Evolutionary conservation across 2,113 vertebrate genomes (phyloP), one percentile per base, ranked within the genome.

Genomic region (Odontesthes bonariensis): DNA sequence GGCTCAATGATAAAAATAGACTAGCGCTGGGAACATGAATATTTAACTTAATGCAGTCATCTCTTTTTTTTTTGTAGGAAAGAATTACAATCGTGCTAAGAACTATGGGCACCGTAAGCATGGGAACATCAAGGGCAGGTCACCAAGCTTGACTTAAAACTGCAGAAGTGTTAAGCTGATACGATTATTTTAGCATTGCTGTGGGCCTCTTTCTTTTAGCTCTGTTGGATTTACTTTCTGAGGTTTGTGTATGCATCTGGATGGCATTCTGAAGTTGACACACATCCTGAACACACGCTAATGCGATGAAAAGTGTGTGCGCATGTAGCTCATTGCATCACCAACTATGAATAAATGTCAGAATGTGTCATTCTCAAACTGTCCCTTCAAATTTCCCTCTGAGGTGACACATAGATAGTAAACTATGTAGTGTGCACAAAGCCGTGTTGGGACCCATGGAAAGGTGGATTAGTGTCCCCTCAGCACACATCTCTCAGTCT

Each of bases 41-140:
- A 92, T 92, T 92, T 91, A 91, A 93, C 86, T 91, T 87, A 85
- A 92, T 93, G 92, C 92, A 58, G 88, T 83, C 78, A 86, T 90
- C 79, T 90, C 47, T 79, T 64, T 70, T 69, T 78, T 56, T 54
- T 61, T 19, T 5, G 40, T 20, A 3, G 19, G 47, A 59, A 22
- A 66, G 57, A 52, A 62, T 85, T 84, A 83, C 75, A 79, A 49
- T 75, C 61, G 51, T 4, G 6, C 67, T 69, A 11, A 73, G 75
- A 83, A 62, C 54, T 64, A 52, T 10, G 44, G 58, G 46, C 68
- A 63, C 55, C 51, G 49, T 51, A 31, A 1, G 6, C 49, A 68
- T 60, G 56, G 52, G 82, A 49, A 38, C 63, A 79, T 85, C 79
- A 69, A 75, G 79, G 73, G 69, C 71, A 74, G 77, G 71, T 83